Conservation (phyloP, 2,797 vertebrate genomes). For the Anas acuta region DNA sequence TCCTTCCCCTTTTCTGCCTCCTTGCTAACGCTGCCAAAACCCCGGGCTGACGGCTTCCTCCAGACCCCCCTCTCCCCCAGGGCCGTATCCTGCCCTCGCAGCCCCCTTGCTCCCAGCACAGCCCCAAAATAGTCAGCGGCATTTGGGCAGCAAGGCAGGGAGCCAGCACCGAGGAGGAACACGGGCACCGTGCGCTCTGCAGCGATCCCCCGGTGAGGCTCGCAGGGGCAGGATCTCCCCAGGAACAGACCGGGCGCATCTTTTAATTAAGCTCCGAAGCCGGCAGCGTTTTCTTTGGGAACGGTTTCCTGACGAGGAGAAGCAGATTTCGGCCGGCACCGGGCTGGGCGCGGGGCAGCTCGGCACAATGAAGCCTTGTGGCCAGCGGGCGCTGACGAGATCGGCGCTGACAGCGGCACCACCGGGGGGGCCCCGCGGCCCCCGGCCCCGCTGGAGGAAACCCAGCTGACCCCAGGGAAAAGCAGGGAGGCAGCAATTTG, state of each 20-base stretch:
- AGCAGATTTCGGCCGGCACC: background rate
- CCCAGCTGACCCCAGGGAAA: accelerated
- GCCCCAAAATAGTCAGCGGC: background rate
- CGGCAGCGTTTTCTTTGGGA: background rate
- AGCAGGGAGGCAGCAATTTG: accelerated
- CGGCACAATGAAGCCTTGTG: conserved; percentile 64
- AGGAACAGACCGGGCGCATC: background rate
- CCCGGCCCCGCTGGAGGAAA: background rate
- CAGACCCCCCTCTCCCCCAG: background rate
- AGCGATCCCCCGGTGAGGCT: background rate
- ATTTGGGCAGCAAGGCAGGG: background rate
- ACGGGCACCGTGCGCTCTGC: background rate
- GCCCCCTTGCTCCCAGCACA: background rate
- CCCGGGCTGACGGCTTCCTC: background rate
- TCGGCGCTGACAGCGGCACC: conserved; percentile 47
- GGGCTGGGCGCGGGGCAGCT: background rate
- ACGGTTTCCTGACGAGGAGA: background rate
- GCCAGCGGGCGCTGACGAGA: conserved; percentile 19
- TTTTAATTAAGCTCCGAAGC: background rate
- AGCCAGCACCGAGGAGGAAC: background rate
- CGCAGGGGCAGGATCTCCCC: background rate
- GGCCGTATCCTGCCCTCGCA: background rate
- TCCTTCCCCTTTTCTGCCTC: background rate
- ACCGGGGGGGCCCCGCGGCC: background rate
- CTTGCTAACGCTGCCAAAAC: background rate